A percentile compares a stretch with the other conserved stretches of the same genome.
These are phyloP conservation scores for Melanophora roralis DNA, from an alignment of 2,888 invertebrate species.

Conservation along the genomic window DNA sequence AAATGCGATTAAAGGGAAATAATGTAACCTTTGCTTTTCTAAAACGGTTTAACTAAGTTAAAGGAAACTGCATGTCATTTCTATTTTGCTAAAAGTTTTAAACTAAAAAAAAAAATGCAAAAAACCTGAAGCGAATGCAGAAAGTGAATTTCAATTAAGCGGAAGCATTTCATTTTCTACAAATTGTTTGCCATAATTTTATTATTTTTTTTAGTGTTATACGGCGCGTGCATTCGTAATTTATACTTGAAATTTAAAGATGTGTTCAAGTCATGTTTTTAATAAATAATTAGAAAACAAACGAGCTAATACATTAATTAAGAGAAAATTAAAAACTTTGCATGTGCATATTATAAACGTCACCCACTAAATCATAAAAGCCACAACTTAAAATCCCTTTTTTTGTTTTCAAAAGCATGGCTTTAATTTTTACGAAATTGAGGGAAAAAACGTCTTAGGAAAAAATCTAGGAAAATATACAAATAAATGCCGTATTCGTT, in stretches of 20 bases:
- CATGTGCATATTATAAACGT: too few species aligned
- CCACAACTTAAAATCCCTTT: too few species aligned
- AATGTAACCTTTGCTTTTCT: conserved; percentile 17
- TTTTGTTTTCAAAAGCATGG: too few species aligned
- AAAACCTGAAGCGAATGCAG: conserved; percentile 9
- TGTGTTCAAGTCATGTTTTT: conserved; percentile 2
- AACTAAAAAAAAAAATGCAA: not conserved
- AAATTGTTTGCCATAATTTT: conserved; percentile 39
- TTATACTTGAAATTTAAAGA: conserved; percentile 21
- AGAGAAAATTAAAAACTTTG: too few species aligned
- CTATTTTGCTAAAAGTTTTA: not conserved
- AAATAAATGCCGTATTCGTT: too few species aligned
- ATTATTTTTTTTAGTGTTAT: not conserved
- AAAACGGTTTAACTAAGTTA: conserved; percentile 33
- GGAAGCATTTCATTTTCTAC: conserved; percentile 42
- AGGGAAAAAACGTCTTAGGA: too few species aligned
- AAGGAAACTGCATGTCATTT: conserved; percentile 11
- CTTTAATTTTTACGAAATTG: too few species aligned
- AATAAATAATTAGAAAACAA: too few species aligned
- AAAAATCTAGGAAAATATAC: too few species aligned
- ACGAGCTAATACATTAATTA: too few species aligned
- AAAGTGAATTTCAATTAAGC: conserved; percentile 57
- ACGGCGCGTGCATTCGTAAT: not conserved
- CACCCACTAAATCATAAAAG: too few species aligned
- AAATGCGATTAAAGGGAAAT: not conserved